Conservation (phyloP, 2,797 vertebrate genomes). For the Botia almorhae region DNA sequence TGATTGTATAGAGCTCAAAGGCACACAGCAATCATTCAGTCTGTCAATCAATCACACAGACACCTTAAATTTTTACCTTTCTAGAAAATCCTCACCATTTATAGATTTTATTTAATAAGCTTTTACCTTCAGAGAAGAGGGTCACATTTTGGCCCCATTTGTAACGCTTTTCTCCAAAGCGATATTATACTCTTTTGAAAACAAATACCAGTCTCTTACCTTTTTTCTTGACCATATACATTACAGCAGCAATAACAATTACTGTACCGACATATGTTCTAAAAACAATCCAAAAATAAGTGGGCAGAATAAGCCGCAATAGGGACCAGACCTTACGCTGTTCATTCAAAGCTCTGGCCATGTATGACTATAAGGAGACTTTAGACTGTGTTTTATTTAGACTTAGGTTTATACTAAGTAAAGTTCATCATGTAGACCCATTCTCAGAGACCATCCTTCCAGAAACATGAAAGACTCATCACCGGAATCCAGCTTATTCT, state of each 20-base stretch:
- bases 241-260: too few species aligned
- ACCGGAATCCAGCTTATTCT: constrained; percentile 36
- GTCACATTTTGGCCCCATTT: too few species aligned
- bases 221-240: too few species aligned
- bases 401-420: constrained; percentile 15
- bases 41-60: not conserved
- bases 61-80: not conserved
- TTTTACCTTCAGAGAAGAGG: too few species aligned
- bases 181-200: too few species aligned
- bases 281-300: too few species aligned
- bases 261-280: too few species aligned
- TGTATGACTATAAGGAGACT: not conserved
- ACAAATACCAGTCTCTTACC: too few species aligned
- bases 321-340: too few species aligned
- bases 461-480: constrained; percentile 27
- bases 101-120: too few species aligned
- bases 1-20: constrained; percentile 34
- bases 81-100: too few species aligned
- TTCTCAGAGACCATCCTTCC: constrained; percentile 23
- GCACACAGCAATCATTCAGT: not conserved
- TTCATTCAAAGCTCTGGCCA: not conserved
- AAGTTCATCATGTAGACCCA: constrained; percentile 24
- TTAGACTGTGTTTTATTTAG: not conserved
- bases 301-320: not conserved
- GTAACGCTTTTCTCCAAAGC: too few species aligned